These are phyloP conservation scores for Cremastobaeus sp. DNA, from an alignment of 2,888 invertebrate genomes.

Conservation along the genomic window DNA sequence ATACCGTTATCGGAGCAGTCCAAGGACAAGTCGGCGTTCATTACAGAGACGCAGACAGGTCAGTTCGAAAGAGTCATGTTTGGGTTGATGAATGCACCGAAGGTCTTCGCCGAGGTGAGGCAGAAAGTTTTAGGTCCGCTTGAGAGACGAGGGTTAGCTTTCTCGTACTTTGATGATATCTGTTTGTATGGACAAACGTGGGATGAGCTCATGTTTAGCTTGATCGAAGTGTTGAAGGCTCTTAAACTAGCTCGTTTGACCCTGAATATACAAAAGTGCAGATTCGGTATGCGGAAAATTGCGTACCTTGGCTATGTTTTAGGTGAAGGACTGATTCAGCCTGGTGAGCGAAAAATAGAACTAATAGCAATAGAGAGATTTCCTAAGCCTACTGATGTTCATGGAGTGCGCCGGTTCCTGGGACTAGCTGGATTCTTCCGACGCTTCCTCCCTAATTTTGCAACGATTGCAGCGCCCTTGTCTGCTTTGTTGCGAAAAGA, in stretches of 20 bases:
- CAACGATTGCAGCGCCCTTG: background rate
- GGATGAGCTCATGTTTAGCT: background rate
- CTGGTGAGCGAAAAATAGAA: background rate
- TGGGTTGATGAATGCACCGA: background rate
- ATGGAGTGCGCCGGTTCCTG: background rate
- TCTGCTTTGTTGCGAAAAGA: constrained; percentile 4
- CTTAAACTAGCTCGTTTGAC: background rate
- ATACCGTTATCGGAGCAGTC: constrained; percentile 3
- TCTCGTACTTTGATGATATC: constrained; percentile 2
- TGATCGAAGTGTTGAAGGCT: background rate
- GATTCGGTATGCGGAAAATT: background rate
- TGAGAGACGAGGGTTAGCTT: no score
- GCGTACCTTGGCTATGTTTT: constrained; percentile 4
- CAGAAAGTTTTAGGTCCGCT: background rate
- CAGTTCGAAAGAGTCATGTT: background rate
- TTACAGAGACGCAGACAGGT: background rate
- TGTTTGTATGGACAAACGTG: background rate
- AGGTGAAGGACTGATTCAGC: background rate
- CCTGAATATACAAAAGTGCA: background rate
- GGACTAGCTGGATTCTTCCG: constrained; percentile 8
- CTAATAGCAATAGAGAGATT: background rate
- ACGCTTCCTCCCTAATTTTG: background rate
- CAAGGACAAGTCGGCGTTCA: constrained; percentile 5
- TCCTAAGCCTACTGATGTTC: background rate
- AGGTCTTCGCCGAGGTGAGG: background rate